Conservation (phyloP, 2,888 invertebrate genomes). For the Pocota personata region DNA sequence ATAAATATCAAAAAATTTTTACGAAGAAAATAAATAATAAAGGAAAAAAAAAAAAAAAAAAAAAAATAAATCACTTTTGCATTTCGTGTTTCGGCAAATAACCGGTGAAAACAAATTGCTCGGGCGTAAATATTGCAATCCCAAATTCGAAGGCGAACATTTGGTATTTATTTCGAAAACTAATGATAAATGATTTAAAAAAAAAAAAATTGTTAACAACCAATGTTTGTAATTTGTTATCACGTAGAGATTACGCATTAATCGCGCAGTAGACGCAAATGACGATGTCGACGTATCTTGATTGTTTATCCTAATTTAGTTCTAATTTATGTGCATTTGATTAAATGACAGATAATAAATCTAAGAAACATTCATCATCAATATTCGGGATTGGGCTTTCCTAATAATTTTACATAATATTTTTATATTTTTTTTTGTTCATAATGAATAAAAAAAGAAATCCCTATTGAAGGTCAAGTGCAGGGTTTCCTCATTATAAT, state of each 20-base stretch:
- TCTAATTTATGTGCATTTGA: background rate
- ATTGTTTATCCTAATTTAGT: conserved; percentile 5
- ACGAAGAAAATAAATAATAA: background rate
- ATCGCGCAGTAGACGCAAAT: background rate
- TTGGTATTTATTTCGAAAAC: conserved; percentile 12
- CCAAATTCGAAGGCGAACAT: conserved; percentile 6
- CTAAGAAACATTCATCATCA: background rate
- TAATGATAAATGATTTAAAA: conserved; percentile 2
- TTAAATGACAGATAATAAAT: background rate
- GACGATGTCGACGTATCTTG: background rate
- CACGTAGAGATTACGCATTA: background rate
- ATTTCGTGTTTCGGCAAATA: conserved; percentile 6
- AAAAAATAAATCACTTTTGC: background rate
- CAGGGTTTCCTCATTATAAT: background rate
- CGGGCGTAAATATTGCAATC: conserved; percentile 17
- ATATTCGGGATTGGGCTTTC: background rate
- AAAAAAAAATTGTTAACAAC: background rate
- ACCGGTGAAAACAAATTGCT: background rate
- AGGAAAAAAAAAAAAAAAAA: background rate
- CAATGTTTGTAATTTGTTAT: conserved; percentile 1
- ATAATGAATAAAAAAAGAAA: background rate
- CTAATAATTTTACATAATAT: background rate
- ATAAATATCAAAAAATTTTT: background rate
- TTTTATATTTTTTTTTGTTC: background rate
- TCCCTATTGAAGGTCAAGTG: conserved; percentile 15